Conservation (phyloP, 2,797 vertebrate genomes). For the Ctenochaetus hawaiiensis region DNA sequence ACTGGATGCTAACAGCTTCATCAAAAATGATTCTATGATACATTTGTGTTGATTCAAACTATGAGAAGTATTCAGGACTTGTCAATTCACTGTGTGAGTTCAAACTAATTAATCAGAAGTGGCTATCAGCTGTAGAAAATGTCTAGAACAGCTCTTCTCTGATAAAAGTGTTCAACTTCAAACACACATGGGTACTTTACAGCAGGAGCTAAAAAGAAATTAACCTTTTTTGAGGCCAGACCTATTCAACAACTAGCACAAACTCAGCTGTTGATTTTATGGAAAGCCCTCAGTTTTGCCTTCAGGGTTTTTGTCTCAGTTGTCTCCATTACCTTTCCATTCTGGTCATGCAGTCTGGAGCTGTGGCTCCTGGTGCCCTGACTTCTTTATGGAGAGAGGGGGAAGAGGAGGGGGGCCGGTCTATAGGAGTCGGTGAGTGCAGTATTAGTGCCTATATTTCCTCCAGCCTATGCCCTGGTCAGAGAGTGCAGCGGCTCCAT, state of each 20-base stretch:
- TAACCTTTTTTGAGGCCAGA: constrained; percentile 14
- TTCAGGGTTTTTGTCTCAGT: constrained; percentile 10
- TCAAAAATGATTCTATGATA: background rate
- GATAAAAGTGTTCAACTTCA: constrained; percentile 8
- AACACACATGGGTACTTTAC: background rate
- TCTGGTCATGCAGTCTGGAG: constrained; percentile 46
- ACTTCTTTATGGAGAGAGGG: constrained; percentile 29
- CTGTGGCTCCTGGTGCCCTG: constrained; percentile 45
- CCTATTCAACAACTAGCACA: constrained; percentile 12
- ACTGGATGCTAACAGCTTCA: background rate
- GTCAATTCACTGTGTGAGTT: background rate
- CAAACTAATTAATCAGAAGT: constrained; percentile 5
- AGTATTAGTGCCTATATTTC: constrained; percentile 64
- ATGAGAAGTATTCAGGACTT: background rate
- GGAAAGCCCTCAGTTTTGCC: constrained; percentile 31
- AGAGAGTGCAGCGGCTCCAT: constrained; percentile 56
- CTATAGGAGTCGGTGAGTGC: constrained; percentile 66
- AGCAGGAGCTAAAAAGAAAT: constrained; percentile 5
- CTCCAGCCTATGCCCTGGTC: constrained; percentile 66
- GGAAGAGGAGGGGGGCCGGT: constrained; percentile 1
- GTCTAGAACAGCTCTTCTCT: constrained; percentile 14
- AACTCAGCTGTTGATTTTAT: constrained; percentile 29
- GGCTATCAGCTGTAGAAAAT: constrained; percentile 7
- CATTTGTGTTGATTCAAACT: background rate
- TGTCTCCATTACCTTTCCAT: constrained; percentile 18